Evolutionary conservation across 2,797 vertebrate genomes (phyloP).

Genomic region (Siniperca scherzeri): DNA sequence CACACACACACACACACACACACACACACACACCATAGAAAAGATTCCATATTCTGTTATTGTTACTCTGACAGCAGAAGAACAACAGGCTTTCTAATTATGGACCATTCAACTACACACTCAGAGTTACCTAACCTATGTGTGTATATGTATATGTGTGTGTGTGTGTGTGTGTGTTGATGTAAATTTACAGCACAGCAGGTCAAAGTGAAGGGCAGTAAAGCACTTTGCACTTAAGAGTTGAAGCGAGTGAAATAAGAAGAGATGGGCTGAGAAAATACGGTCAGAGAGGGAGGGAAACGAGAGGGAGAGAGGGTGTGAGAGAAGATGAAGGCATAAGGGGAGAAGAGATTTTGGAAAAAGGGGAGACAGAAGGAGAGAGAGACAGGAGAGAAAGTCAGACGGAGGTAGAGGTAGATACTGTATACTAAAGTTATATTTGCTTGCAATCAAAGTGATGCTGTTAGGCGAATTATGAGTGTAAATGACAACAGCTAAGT

Average conservation of each 20-base stretch:
- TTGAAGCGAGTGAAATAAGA: conserved; percentile 26
- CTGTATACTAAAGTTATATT: too few species aligned
- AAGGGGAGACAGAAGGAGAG: neutral
- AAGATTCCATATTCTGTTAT: neutral
- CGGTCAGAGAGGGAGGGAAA: neutral
- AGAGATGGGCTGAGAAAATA: conserved; percentile 6
- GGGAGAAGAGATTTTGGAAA: neutral
- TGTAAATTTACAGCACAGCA: neutral
- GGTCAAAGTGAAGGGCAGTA: conserved; percentile 30
- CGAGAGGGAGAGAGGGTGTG: neutral
- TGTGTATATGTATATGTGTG: conserved; percentile 18
- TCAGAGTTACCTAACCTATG: conserved; percentile 3
- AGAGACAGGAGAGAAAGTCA: too few species aligned
- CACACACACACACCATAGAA: conserved; percentile 8
- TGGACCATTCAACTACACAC: conserved; percentile 12
- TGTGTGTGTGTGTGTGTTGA: conserved; percentile 3
- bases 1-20: neutral
- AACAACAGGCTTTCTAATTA: conserved; percentile 32
- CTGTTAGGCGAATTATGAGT: too few species aligned
- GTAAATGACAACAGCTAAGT: too few species aligned
- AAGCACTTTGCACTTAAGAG: conserved; percentile 16
- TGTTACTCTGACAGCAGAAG: conserved; percentile 17
- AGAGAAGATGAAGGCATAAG: neutral
- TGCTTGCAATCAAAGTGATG: too few species aligned
- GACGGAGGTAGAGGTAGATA: neutral